These are phyloP conservation scores for Etheostoma nigrum DNA, from an alignment of 2,797 vertebrate genomes.

Conservation along the genomic window DNA sequence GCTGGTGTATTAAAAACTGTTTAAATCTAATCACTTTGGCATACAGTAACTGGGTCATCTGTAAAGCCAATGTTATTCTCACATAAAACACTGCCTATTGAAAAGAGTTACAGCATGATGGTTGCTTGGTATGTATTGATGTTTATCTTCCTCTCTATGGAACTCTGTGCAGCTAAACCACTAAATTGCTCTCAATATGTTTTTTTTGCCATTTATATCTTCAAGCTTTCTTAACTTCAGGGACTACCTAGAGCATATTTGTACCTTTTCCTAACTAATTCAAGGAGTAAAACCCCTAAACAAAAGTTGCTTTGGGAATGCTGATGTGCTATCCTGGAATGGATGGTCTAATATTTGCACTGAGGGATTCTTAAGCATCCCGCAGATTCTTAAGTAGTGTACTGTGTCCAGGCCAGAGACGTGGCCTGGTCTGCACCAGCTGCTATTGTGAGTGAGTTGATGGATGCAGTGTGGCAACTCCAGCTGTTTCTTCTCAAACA, in stretches of 20 bases:
- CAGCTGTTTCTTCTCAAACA: conserved; percentile 82
- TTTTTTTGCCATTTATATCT: conserved; percentile 17
- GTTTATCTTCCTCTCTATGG: conserved; percentile 58
- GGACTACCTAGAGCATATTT: conserved; percentile 8
- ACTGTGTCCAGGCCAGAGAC: conserved; percentile 63
- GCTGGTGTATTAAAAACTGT: conserved; percentile 43
- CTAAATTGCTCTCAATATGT: conserved; percentile 25
- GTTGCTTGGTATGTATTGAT: conserved; percentile 72
- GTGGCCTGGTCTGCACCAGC: conserved; percentile 50
- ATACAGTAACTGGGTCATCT: conserved; percentile 23
- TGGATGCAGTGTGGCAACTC: conserved; percentile 75
- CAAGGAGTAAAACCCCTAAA: conserved; percentile 21
- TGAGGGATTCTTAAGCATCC: conserved; percentile 72
- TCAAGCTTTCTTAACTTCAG: conserved; percentile 13
- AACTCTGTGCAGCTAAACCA: conserved; percentile 38
- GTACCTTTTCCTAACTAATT: conserved; percentile 24
- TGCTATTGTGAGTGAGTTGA: conserved; percentile 77
- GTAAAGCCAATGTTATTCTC: conserved; percentile 16
- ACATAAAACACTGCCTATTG: conserved; percentile 20
- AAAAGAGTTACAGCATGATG: conserved; percentile 52
- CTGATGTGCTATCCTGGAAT: conserved; percentile 55
- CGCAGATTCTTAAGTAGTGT: conserved; percentile 62
- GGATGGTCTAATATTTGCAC: conserved; percentile 75
- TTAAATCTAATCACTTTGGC: conserved; percentile 30
- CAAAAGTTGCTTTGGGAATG: conserved; percentile 59